Base-by-base conservation (phyloP, 2,113 vertebrate species). In the Syngnathus floridae region DNA sequence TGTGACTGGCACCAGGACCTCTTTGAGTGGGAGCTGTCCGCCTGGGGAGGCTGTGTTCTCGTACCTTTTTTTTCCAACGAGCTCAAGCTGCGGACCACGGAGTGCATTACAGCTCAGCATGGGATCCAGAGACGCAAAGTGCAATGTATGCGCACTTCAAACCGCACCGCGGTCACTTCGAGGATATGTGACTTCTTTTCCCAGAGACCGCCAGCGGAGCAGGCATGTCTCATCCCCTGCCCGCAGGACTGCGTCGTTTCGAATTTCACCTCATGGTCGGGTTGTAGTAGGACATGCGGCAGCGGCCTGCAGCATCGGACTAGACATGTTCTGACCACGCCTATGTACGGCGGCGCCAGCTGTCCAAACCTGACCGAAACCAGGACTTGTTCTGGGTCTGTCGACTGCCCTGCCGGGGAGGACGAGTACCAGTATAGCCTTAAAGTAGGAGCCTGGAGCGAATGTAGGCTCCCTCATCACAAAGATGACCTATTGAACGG, bases 1-100 rank as follows among this genome's bases (percentile, higher is more conserved):
- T 99, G 97, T 3, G 92, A 96, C 76, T 97, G 95, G 95, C 96
- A 98, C 82, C 88, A 93, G 43, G 93, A 94, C 75, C 91, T 98
- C 60, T 98, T 95, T 1, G 90, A 93, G 72, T 99, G 97, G 97
- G 93, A 97, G 48, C 85, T 92, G 19, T 93, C 94, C 0, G 91
- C 90, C 56, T 99, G 97, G 97, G 92, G 90, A 12, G 67, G 57
- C 45, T 99, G 97, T 1, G 73, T 90, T 41, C 91, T 95, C 0
- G 85, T 84, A 19, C 75, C 92, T 4, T 76, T 72, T 0, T 76
- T 82, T 37, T 89, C 85, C 0, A 81, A 86, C 37, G 91, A 92
- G 38, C 79, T 72, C 65, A 87, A 71, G 21, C 59, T 88, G 1
- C 73, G 77, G 80, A 73, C 86, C 0, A 14, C 78, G 2, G 82